These are phyloP conservation scores for Brienomyrus longianalis DNA, from an alignment of 2,113 vertebrate genomes.

Conservation along the genomic window DNA sequence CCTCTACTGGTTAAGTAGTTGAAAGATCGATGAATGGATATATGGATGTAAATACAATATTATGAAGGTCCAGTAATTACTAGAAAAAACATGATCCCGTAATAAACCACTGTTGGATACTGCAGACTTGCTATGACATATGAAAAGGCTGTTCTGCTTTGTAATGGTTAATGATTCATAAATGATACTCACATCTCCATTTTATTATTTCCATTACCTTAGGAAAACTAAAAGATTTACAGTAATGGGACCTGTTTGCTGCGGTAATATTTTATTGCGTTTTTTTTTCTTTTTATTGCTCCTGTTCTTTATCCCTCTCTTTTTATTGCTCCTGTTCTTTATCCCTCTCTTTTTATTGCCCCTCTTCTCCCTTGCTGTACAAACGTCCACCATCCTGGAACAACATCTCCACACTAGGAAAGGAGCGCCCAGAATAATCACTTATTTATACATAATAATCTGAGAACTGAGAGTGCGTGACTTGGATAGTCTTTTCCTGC, in stretches of 20 bases:
- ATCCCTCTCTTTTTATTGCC: neutral
- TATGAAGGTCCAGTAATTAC: neutral
- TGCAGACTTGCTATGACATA: neutral
- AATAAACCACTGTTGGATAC: neutral
- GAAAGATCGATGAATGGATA: neutral
- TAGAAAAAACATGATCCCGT: neutral
- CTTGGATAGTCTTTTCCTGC: neutral
- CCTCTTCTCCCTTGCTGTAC: neutral
- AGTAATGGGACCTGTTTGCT: neutral
- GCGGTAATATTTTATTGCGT: neutral
- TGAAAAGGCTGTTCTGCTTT: neutral
- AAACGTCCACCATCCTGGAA: neutral
- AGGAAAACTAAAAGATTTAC: slow-evolving; percentile 5
- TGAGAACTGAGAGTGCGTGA: neutral
- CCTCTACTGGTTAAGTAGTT: neutral
- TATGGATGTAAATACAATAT: neutral
- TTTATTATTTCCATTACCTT: slow-evolving; percentile 11
- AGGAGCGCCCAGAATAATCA: neutral
- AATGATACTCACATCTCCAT: neutral
- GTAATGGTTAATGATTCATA: slow-evolving; percentile 8
- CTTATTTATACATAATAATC: neutral
- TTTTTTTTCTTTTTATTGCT: neutral
- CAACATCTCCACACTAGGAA: neutral
- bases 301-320: neutral
- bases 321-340: slow-evolving; percentile 2